Evolutionary conservation across 2,797 vertebrate species (phyloP), one percentile per base, ranked within the genome.

Genomic region (Bryconaethiops microstoma): DNA sequence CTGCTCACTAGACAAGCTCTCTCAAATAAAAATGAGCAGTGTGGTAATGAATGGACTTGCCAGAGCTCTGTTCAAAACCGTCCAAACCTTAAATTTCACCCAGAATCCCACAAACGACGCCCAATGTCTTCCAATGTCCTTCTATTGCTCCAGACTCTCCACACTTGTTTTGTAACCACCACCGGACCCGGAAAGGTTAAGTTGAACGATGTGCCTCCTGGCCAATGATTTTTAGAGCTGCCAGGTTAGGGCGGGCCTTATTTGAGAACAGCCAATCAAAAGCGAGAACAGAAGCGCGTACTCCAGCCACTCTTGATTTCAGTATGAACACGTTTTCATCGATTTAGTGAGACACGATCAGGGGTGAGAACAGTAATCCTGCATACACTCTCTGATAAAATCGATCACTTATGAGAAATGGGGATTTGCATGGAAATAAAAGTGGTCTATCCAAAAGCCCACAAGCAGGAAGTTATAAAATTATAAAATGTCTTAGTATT

Each of bases 181-280:
- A 45, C 21, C 39, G 69, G 60, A 87, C 78, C 86, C 91, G 91
- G 93, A 94, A 93, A 88, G 73, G 19, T 0, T 79, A 0, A 0
- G 7, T 23, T 84, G 77, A 90, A n/a, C 35, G 83, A 83, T 59
- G 7, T 6, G n/a, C 7, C 1, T 0, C 0, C 0, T 0, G 57
- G 69, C 91, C 91, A 93, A 93, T 25, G 82, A 85, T 2, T 82
- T 45, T 1, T 6, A 29, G 54, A 39, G 0, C 0, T 6, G 50
- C 13, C 0, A 13, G 10, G 64, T 55, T 48, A 19, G 16, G 82
- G 84, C 5, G 42, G 83, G 14, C 5, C 7, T 80, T 64, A 52
- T 62, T 10, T 10, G 8, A 3, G 21, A 0, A 4, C 0, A 23
- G 71, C 90, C 89, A 92, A 91, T 88, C 1, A 68, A 0, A n/a